These are phyloP conservation scores for Eleginops maclovinus DNA, from an alignment of 2,113 vertebrate genomes.

Conservation along the genomic window DNA sequence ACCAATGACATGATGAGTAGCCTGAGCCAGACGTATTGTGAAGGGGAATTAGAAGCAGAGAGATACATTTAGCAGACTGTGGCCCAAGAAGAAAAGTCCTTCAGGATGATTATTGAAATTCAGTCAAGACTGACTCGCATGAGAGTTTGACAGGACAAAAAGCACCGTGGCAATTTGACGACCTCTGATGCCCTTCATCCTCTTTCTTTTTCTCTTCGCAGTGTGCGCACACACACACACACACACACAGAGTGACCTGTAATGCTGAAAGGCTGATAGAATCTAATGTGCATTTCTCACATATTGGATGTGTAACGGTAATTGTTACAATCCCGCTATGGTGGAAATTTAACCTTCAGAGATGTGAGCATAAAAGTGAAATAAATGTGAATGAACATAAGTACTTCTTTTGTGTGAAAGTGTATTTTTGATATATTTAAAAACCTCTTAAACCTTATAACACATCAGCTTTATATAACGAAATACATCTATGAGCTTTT, in stretches of 20 bases:
- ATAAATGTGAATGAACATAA: background rate
- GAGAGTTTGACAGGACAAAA: slow-evolving; percentile 74
- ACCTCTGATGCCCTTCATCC: slow-evolving; percentile 74
- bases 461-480: too few species aligned
- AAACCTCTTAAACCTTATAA: background rate
- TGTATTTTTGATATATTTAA: background rate
- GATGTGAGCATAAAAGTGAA: background rate
- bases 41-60: slow-evolving; percentile 80
- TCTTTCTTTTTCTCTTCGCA: slow-evolving; percentile 22
- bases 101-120: slow-evolving; percentile 82
- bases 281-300: slow-evolving; percentile 29
- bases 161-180: slow-evolving; percentile 60
- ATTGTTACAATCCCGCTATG: slow-evolving; percentile 2
- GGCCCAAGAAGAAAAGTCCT: slow-evolving; percentile 79
- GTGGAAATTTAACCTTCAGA: slow-evolving; percentile 24
- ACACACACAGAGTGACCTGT: slow-evolving; percentile 30
- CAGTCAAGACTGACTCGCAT: slow-evolving; percentile 63
- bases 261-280: slow-evolving; percentile 38
- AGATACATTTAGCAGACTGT: slow-evolving; percentile 80
- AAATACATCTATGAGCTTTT: too few species aligned
- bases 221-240: slow-evolving; percentile 1
- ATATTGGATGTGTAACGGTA: slow-evolving; percentile 1
- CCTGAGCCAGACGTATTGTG: slow-evolving; percentile 79
- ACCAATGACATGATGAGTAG: slow-evolving; percentile 80
- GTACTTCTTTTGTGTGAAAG: background rate